Evolutionary conservation across 2,888 invertebrate genomes (phyloP), one percentile per base, ranked within the genome.

Genomic region (Macaria liturata): DNA sequence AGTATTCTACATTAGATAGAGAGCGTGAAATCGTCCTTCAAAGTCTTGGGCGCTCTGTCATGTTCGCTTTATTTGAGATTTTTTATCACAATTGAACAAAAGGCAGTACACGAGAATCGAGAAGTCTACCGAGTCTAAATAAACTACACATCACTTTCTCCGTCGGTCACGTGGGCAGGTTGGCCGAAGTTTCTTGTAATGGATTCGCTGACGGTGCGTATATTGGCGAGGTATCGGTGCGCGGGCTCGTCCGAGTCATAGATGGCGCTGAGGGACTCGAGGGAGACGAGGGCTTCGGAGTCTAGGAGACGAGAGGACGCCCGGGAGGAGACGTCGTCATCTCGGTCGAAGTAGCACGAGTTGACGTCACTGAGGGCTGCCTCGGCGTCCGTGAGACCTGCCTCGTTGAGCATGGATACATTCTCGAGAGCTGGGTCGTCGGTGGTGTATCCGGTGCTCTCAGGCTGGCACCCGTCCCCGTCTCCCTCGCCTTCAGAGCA

Each of bases 341-440:
- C 94, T 59, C 94, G 90, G 75, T 94, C 94, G 83, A 95, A 95
- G 84, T 95, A 96, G 71, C 96, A 95, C 6, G 96, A 96, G 88
- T 97, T 97, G 50, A 97, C 96, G 86, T 97, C 97, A 73, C 97
- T 97, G 60, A 97, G 92, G 32, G 97, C 97, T 59, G 96, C 97
- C 92, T 97, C 97, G 7, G 96, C 97, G 88, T 97, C 97, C 1
- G 97, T 97, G 46, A 97, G 93, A 6, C 97, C 97, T 30, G 96
- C 95, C 85, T 97, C 97, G 86, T 97, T 96, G 20, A 97, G 85
- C 93, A 97, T 94, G 44, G 97, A 97, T 50, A 96, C 94, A 84
- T 97, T 97, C 84, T 97, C 97, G 8, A 97, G 90, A 9, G 96
- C 96, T 0, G 96, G 96, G 84, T 97, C 97, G 84, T 97, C 97